Evolutionary conservation across 2,888 invertebrate species (phyloP).

Genomic region (Leptinotarsa peninsularis): DNA sequence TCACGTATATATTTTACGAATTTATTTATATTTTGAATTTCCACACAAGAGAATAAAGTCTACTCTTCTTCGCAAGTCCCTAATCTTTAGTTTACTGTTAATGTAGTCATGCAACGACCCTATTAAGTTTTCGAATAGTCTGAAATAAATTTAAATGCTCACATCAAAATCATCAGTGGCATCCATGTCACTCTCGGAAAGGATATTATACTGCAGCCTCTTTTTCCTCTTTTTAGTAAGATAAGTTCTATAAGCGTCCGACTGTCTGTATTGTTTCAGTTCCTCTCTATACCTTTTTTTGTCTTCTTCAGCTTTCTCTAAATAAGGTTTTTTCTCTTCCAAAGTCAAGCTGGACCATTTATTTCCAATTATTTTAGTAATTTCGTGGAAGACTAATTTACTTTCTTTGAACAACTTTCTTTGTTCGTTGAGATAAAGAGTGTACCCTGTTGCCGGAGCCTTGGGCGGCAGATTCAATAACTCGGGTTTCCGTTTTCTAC

Average conservation of each 20-base stretch:
- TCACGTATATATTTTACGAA: neutral
- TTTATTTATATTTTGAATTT: neutral
- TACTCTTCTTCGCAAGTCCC: constrained; percentile 8
- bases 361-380: constrained; percentile 70
- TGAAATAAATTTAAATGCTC: constrained; percentile 47
- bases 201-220: constrained; percentile 63
- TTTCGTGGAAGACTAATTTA: constrained; percentile 69
- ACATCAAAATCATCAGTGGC: constrained; percentile 69
- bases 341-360: constrained; percentile 70
- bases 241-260: constrained; percentile 70
- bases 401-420: constrained; percentile 69
- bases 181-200: constrained; percentile 68
- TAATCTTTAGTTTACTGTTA: too few species aligned
- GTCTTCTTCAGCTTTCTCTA: constrained; percentile 70
- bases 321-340: constrained; percentile 70
- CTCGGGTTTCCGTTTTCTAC: constrained; percentile 70
- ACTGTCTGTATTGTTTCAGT: constrained; percentile 69
- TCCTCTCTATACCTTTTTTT: constrained; percentile 70
- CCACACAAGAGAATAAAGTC: constrained; percentile 8
- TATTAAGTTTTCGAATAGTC: neutral
- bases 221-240: constrained; percentile 68
- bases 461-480: constrained; percentile 68
- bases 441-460: constrained; percentile 72
- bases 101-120: too few species aligned
- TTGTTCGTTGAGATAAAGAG: constrained; percentile 70